Base-by-base conservation (phyloP, 1,140 invertebrate genomes). In the Drosophila bocqueti region DNA sequence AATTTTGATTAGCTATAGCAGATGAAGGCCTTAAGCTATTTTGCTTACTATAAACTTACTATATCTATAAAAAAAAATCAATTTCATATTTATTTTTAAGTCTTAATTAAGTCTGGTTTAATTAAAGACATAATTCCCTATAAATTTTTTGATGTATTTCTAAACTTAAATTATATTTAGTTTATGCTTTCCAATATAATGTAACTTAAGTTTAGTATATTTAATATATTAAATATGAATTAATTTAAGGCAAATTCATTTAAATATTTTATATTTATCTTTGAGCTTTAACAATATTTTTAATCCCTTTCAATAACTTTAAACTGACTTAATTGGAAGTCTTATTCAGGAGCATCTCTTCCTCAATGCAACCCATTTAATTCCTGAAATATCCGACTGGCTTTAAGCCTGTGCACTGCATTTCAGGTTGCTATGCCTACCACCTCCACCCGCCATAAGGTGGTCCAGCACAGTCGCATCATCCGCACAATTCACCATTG, bases 401-500 rank as follows among this genome's bases (percentile, higher is more conserved):
- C 24, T 64, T 66, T 67, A 64, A 60, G 59, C 62, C 43, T 46
- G 38, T 60, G 34, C 31, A 45, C 40, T 77, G 69, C 58, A 76
- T 62, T 71, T 65, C 21, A 68, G 58, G 59, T 61, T 62, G 57
- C 54, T 36, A 77, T 55, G 18, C 61, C 42, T 10, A 21, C 29
- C 16, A 13, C 24, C 26, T 34, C 26, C 10, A 16, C 16, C 26
- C 47, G 8, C 58, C 24, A 29, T 49, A 24, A 3, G 24, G 24
- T 24, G 24, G 24, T 24, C 24, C 24, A 24, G 2, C 66, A 72
- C 60, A 83, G 45, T 36, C 61, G 49, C 55, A 50, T 75, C 63
- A 69, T 78, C 49, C 61, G 31, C 61, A 79, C 66, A 63, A 47
- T 65, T 60, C 59, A 71, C 47, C 81, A 63, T 61, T 79, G 67